These are phyloP conservation scores for Bos taurus DNA, from an alignment of 2,113 vertebrate genomes.

Conservation along the genomic window DNA sequence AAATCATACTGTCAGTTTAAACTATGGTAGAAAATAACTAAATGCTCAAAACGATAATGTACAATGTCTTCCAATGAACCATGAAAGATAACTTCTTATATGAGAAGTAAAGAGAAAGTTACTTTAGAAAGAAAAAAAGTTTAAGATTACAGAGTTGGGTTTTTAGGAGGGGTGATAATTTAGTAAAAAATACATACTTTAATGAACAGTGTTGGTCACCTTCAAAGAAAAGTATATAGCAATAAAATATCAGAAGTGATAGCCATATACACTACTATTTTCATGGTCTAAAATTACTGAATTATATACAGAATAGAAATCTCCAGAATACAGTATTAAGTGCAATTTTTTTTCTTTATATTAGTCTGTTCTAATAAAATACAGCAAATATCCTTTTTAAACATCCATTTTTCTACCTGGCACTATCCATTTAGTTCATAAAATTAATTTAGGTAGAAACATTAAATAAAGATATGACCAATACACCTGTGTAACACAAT, in stretches of 20 bases:
- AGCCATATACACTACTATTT: slow-evolving; percentile 21
- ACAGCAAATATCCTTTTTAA: slow-evolving; percentile 35
- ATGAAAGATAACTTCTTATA: neutral
- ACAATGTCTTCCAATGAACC: neutral
- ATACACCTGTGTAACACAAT: slow-evolving; percentile 36
- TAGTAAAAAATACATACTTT: neutral
- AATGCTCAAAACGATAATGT: slow-evolving; percentile 27
- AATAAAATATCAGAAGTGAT: slow-evolving; percentile 34
- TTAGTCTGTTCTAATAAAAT: slow-evolving; percentile 52
- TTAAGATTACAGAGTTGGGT: neutral
- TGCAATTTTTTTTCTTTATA: slow-evolving; percentile 40
- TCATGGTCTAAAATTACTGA: slow-evolving; percentile 31
- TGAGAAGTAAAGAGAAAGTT: neutral
- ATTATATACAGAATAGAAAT: slow-evolving; percentile 30
- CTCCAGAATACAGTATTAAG: slow-evolving; percentile 42
- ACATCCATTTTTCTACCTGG: slow-evolving; percentile 34
- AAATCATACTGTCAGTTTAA: slow-evolving; percentile 26
- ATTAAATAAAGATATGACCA: slow-evolving; percentile 9
- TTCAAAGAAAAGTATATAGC: slow-evolving; percentile 22
- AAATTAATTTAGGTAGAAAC: slow-evolving; percentile 36
- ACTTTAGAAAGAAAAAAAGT: neutral
- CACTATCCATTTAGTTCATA: slow-evolving; percentile 32
- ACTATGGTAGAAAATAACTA: slow-evolving; percentile 1
- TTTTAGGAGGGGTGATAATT: neutral
- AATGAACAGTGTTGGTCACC: slow-evolving; percentile 24